Percentiles rank a stretch among this genome's conserved stretches.
phyloP scores from a whole-genome alignment of 2,888 invertebrate genomes.

The Nomada hirtipes region DNA sequence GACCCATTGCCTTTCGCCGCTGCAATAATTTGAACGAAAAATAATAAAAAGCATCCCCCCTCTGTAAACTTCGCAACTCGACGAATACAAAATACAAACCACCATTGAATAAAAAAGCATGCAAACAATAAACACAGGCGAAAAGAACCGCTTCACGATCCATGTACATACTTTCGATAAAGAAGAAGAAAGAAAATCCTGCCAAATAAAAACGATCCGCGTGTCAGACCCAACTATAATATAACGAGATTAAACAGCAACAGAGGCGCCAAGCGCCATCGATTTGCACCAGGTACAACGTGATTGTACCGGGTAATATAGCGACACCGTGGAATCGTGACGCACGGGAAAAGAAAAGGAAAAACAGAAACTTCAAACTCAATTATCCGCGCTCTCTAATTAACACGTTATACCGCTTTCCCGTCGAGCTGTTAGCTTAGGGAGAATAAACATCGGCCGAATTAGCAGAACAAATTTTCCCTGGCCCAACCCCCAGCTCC shows the following conservation, averaged over 20 bases:
- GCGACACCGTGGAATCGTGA: background rate
- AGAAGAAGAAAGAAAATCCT: background rate
- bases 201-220: background rate
- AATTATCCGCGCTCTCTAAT: constrained; percentile 74
- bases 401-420: constrained; percentile 70
- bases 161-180: background rate
- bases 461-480: constrained; percentile 73
- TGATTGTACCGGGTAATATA: constrained; percentile 15
- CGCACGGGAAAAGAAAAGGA: constrained; percentile 46
- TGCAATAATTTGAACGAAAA: no score
- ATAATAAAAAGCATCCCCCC: no score
- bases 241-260: constrained; percentile 17
- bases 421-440: constrained; percentile 59
- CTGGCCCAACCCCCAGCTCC: background rate
- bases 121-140: no score
- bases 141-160: background rate
- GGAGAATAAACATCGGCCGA: constrained; percentile 72
- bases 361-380: constrained; percentile 63
- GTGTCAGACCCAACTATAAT: no score
- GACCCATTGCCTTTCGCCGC: no score
- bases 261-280: background rate
- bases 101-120: background rate
- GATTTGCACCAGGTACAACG: background rate
- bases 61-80: no score
- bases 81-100: no score